Percentiles rank a stretch among this genome's conserved stretches.
phyloP scores from a whole-genome alignment of 2,113 vertebrate genomes.

The Sinocyclocheilus maitianheensis region DNA sequence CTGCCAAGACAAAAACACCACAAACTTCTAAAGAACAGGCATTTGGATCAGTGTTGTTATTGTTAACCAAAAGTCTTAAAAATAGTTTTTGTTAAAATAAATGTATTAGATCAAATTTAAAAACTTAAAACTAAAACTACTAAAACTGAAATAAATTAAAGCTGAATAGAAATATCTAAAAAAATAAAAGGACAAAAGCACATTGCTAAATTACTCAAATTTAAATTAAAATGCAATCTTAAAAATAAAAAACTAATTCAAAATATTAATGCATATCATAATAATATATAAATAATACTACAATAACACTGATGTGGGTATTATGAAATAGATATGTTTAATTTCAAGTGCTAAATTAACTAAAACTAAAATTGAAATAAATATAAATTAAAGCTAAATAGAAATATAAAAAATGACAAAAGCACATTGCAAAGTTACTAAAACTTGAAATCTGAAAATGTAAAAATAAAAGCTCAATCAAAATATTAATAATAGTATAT shows the following conservation, averaged over 20 bases:
- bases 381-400: background rate
- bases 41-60: too few relatives aligned
- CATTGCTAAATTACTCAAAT: background rate
- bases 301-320: too few relatives aligned
- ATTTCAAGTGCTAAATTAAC: too few relatives aligned
- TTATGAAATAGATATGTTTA: too few relatives aligned
- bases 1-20: slow-evolving; percentile 63
- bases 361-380: too few relatives aligned
- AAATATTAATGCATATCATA: too few relatives aligned
- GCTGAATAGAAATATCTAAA: background rate
- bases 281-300: too few relatives aligned
- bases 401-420: too few relatives aligned
- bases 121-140: background rate
- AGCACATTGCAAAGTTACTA: background rate
- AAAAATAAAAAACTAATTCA: too few relatives aligned
- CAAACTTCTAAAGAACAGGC: background rate
- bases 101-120: background rate
- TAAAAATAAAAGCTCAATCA: too few relatives aligned
- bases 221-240: background rate
- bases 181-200: background rate
- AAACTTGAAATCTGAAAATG: background rate
- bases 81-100: background rate
- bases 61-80: background rate
- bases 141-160: background rate
- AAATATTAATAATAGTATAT: too few relatives aligned